Base-by-base conservation (phyloP, 2,888 invertebrate genomes). In the Anthophora plumipes region DNA sequence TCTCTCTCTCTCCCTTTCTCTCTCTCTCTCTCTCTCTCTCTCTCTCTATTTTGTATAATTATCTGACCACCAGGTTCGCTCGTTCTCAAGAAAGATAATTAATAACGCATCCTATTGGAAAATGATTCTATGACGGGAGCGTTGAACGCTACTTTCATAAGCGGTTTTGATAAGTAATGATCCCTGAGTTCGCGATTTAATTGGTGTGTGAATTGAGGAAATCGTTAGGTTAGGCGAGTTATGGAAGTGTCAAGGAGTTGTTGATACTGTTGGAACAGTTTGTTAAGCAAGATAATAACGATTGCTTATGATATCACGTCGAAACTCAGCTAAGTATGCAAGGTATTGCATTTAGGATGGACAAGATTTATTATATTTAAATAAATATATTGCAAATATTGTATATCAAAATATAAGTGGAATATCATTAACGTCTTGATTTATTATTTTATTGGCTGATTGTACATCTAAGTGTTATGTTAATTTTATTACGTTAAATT, bases 11-110 rank as follows among this genome's bases (percentile, higher is more conserved):
- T 17, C 31, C 1, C 8, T 9, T 20, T 37, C 31, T 48, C 17
- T 54, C 39, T 39, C 43, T 64, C 22, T 12, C 6, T 17, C 31
- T 5, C 8, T 9, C 52, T 37, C 31, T 48, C 17, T 54, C 39
- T 39, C 43, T 64, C 22, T 43, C 60, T 59, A 31, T 57, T 57
- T 59, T 31, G 3, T 31, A 12, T 22, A 25, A 55, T 67, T 54
- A 60, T 7, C 60, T 9, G 57, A 55, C 70, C 67, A 67, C 67
- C 67, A 50, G 52, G 66, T 39, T 60, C 17, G 66, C 60, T 17
- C 67, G 31, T 11, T 54, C 11, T 7, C 14, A 9, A 8, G 4
- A 31, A 25, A 39, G 52, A 37, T 60, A 66, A 76, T 76, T 76
- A 68, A 76, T 71, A 78, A 69, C 12, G 12, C 48, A 25, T 0